Percentiles rank a stretch among this genome's conserved stretches.
phyloP scores from a whole-genome alignment of 2,113 vertebrate genomes.

The Grammomys surdaster region DNA sequence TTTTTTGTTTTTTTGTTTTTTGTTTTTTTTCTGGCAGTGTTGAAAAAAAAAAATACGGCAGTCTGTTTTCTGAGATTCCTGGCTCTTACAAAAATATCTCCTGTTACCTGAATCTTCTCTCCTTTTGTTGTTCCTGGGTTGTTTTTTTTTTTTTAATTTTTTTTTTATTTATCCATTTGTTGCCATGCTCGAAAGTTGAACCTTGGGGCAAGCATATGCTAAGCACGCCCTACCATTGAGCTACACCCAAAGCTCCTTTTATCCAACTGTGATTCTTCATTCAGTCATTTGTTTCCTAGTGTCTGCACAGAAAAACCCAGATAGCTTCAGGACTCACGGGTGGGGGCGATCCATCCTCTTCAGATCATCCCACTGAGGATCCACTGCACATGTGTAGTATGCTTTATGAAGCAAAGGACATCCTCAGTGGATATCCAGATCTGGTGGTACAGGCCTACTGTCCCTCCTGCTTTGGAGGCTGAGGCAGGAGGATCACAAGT shows the following conservation, averaged over 20 bases:
- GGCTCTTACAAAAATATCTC: background rate
- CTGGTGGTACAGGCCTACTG: background rate
- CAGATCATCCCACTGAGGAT: background rate
- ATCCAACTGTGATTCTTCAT: background rate
- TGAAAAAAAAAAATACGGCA: slow-evolving; percentile 21
- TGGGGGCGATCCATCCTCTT: background rate
- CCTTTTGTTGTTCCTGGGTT: background rate
- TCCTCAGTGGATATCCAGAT: background rate
- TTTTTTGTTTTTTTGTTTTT: background rate
- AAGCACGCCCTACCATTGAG: background rate
- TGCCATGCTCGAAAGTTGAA: background rate
- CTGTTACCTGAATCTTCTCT: background rate
- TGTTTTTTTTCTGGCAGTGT: background rate
- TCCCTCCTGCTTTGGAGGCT: background rate
- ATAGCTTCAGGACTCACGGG: background rate
- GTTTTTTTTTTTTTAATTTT: background rate
- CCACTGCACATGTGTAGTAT: background rate
- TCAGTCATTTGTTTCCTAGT: background rate
- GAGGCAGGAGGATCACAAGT: background rate
- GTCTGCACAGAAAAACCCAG: background rate
- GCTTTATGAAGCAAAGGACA: background rate
- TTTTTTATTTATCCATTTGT: background rate
- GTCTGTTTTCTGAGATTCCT: slow-evolving; percentile 10
- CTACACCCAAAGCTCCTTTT: background rate
- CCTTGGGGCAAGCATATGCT: background rate